phyloP scores from a whole-genome alignment of 2,113 vertebrate genomes.

The Heliornis fulica region DNA sequence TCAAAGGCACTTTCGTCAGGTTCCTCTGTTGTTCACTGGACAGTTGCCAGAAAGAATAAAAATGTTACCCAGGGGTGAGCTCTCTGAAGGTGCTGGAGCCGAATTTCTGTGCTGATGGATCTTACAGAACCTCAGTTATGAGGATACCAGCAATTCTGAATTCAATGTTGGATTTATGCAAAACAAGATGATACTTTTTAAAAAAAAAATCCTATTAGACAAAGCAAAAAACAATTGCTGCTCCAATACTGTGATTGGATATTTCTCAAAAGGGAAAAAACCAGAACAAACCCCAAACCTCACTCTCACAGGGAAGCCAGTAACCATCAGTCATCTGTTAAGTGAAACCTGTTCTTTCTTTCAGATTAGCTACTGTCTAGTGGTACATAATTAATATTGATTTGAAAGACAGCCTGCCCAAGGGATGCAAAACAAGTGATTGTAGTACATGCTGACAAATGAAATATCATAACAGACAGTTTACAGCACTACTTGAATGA shows the following conservation, averaged over 20 bases:
- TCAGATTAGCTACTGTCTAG: constrained; percentile 47
- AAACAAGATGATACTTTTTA: neutral
- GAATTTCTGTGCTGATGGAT: neutral
- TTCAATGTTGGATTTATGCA: neutral
- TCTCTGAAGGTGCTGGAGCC: constrained; percentile 6
- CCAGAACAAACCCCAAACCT: neutral
- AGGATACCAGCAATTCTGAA: neutral
- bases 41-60: constrained; percentile 32
- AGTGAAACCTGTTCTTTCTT: constrained; percentile 42
- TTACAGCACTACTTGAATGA: neutral
- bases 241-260: neutral
- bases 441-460: constrained; percentile 26
- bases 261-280: neutral
- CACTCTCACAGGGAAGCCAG: neutral
- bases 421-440: constrained; percentile 33
- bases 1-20: constrained; percentile 31
- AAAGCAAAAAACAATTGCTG: neutral
- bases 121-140: neutral
- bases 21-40: neutral
- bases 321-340: constrained; percentile 9
- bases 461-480: neutral
- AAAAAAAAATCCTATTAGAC: neutral
- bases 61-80: constrained; percentile 35
- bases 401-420: constrained; percentile 40
- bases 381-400: constrained; percentile 54